phyloP scores from a whole-genome alignment of 2,113 vertebrate genomes.

The Tilapia sparmanii region DNA sequence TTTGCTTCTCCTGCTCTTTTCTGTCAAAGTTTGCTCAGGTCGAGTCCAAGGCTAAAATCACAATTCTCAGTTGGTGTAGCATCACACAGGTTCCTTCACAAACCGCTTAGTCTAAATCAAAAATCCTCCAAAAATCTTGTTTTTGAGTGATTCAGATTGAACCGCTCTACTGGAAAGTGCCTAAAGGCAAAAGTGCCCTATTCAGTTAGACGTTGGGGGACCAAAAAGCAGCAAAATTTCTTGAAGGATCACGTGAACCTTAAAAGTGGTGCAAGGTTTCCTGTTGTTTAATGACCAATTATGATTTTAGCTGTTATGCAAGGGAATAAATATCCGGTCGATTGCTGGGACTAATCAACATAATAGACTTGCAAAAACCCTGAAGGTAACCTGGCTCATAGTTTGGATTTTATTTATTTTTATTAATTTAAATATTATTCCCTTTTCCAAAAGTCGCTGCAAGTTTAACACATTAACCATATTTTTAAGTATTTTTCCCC shows the following conservation, averaged over 20 bases:
- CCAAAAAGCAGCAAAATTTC: neutral
- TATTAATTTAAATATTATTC: neutral
- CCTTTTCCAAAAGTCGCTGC: neutral
- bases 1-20: neutral
- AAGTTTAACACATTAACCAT: neutral
- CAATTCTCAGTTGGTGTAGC: neutral
- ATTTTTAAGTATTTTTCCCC: neutral
- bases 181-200: accelerated
- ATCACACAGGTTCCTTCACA: neutral
- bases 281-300: neutral
- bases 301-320: neutral
- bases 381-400: neutral
- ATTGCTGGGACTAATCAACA: neutral
- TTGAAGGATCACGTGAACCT: neutral
- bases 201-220: neutral
- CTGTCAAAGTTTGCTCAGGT: neutral
- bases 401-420: neutral
- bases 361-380: neutral
- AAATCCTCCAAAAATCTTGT: neutral
- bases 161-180: neutral
- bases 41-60: neutral
- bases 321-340: neutral
- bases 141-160: neutral
- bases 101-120: neutral
- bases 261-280: neutral